Base-by-base conservation (phyloP, 2,797 vertebrate genomes). In the Acanthornis magna region DNA sequence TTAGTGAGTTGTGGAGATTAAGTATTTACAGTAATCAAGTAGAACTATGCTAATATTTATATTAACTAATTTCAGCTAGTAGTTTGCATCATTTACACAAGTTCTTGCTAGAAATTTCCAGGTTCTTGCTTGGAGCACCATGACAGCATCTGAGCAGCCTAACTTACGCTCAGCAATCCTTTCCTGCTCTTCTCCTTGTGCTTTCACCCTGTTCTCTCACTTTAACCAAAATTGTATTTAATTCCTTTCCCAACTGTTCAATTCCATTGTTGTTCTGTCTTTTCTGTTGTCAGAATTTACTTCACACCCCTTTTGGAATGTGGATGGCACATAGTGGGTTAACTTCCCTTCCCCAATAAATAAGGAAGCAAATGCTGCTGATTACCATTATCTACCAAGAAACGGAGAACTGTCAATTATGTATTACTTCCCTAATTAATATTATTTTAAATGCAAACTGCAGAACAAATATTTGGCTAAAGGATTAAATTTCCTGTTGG, bases 401-500 rank as follows among this genome's bases (percentile, higher is more conserved):
- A 77, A 84, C 1, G 0, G 60, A 76, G 43, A 68, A 40, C 73
- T 55, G 51, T 12, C 36, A 43, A 45, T 68, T 71, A 38, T 27
- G 29, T 38, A 62, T 70, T 60, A 68, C 36, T 53, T 91, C 43
- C 50, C 70, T 78, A 53, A 62, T 60, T 83, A 81, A 45, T 30
- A 78, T 34, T 45, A 84, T 42, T 86, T 90, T 57, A 89, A 92
- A 77, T 27, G 55, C 62, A 92, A 95, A 71, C 61, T 45, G 40
- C 65, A 79, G 47, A 71, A 38, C 84, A 92, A 86, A 79, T 92
- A 89, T 50, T 88, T 77, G 84, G 66, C 54, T 47, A 38, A 83
- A 92, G 66, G 50, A 85, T 83, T 61, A 93, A 36, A 83, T 89
- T 76, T 92, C 81, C 82, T 85, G 12, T 34, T 88, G 72, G 87